Base-by-base conservation (phyloP, 2,113 vertebrate genomes). In the Fulmarus glacialis region DNA sequence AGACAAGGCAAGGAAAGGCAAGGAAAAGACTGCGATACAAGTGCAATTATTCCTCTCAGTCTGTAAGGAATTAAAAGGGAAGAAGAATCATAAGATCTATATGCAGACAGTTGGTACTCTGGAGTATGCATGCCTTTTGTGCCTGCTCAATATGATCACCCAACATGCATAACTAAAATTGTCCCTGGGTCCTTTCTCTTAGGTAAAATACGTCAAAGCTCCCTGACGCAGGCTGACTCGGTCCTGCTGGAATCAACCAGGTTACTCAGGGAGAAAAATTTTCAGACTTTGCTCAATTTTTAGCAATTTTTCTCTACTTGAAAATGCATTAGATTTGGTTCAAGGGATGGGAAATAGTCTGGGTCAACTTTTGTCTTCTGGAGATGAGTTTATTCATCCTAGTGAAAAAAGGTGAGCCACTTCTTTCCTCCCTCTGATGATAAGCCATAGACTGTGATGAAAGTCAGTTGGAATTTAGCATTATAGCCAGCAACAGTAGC, bases 271-370 rank as follows among this genome's bases (percentile, higher is more conserved):
- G 30, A 73, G 52, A 82, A 86, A 88, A 96, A 64, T 64, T 60
- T 89, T 90, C 40, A 81, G 59, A 87, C 34, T 67, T 86, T 55
- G 14, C 21, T 75, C 55, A 58, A 48, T 29, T 89, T 85, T 92
- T 89, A 86, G 58, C 30, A 77, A 53, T 22, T 86, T 88, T 92
- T 90, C 45, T 89, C 40, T 88, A 24, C 30, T 77, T 89, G 66
- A 90, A 93, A 96, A 96, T 70, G 36, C 58, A 77, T 92, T 87
- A 32, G 63, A 66, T 88, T 90, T 68, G 7, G 7, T 80, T 95
- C 67, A 86, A 93, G 67, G 32, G 19, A 70, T 77, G 18, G 7
- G 16, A 89, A 92, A 63, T 53, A 72, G 58, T 48, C 71, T 48
- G 19, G 66, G 24, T 34, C 23, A 82, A 40, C 36, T 80, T 92